Conservation (phyloP, 2,113 vertebrate genomes). For the Ictalurus punctatus region DNA sequence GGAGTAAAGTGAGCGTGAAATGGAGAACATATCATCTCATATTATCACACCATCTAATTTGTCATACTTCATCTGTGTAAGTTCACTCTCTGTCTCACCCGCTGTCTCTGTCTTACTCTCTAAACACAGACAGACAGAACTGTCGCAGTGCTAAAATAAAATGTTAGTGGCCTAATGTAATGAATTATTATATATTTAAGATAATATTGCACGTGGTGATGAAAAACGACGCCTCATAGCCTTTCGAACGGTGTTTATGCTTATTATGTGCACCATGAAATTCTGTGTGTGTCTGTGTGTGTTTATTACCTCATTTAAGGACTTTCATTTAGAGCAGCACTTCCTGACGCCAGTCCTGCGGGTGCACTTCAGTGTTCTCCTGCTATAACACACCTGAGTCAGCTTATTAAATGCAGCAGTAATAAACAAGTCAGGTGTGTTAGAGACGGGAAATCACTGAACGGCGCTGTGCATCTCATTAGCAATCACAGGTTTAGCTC, state of each 20-base stretch:
- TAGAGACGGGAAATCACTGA: background rate
- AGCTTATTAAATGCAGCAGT: background rate
- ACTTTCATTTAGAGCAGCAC: background rate
- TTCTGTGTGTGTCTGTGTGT: background rate
- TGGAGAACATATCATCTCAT: background rate
- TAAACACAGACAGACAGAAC: background rate
- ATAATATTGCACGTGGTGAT: background rate
- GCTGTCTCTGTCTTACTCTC: background rate
- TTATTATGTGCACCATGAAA: no score
- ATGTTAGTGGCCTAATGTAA: background rate
- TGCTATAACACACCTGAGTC: background rate
- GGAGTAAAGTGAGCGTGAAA: slow-evolving; percentile 7
- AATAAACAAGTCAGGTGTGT: background rate
- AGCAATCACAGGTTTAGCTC: background rate
- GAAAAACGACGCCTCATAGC: background rate
- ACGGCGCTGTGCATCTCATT: background rate
- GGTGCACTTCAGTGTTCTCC: background rate
- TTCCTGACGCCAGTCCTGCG: background rate
- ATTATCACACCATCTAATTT: background rate
- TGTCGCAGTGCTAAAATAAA: background rate
- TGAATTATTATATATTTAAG: background rate
- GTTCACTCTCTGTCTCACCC: background rate
- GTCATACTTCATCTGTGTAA: background rate
- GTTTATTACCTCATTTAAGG: background rate
- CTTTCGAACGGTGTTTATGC: background rate